phyloP scores from a whole-genome alignment of 2,888 invertebrate species.

The Ischnus inquisitorius region DNA sequence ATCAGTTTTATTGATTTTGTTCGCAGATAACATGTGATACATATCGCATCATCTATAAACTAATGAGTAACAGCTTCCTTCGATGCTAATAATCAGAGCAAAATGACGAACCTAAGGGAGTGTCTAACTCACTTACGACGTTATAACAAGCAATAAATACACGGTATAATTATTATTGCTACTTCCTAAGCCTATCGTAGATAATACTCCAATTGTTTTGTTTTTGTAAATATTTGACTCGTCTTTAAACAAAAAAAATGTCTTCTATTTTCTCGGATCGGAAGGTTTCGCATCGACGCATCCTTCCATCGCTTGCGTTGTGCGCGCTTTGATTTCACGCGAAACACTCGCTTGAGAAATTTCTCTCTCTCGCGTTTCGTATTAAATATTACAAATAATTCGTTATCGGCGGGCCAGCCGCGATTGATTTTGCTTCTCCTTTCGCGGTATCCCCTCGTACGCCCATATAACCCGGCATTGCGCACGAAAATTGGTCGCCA shows the following conservation, averaged over 20 bases:
- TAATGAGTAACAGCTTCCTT: conserved; percentile 13
- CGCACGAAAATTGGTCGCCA: conserved; percentile 31
- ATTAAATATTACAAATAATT: background rate
- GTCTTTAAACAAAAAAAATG: conserved; percentile 13
- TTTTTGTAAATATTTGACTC: background rate
- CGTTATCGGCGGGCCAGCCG: conserved; percentile 14
- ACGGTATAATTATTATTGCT: background rate
- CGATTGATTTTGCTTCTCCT: background rate
- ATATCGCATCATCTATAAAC: background rate
- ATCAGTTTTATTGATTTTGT: conserved; percentile 19
- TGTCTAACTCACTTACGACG: background rate
- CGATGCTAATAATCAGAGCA: background rate
- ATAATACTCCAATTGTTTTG: conserved; percentile 17
- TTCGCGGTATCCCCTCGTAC: background rate
- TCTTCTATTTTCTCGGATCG: background rate
- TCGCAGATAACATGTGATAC: conserved; percentile 9
- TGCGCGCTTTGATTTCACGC: conserved; percentile 12
- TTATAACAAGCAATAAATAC: conserved; percentile 26
- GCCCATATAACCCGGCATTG: background rate
- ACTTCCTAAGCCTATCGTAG: conserved; percentile 4
- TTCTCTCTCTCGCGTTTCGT: background rate
- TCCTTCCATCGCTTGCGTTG: conserved; percentile 25
- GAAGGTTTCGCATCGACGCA: conserved; percentile 9
- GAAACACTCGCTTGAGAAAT: conserved; percentile 13
- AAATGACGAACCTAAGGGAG: background rate